Conservation (phyloP, 2,113 vertebrate genomes). For the Prolemur simus region DNA sequence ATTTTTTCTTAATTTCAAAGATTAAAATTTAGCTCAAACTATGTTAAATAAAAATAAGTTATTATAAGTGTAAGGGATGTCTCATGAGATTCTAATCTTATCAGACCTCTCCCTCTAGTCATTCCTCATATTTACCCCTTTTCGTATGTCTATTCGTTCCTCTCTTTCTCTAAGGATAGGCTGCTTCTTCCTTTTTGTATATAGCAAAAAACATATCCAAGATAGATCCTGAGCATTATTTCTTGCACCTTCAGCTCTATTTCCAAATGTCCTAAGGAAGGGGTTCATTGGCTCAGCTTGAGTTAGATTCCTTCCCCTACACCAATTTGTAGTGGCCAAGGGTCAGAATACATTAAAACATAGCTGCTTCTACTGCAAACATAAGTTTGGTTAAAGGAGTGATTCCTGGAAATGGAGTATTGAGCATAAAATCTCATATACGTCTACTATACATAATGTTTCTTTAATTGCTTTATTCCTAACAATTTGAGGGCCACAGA, state of each 20-base stretch:
- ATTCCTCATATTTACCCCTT: neutral
- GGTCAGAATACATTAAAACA: neutral
- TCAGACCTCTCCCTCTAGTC: neutral
- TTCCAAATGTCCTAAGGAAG: neutral
- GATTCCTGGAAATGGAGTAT: neutral
- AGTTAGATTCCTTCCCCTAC: neutral
- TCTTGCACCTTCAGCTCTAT: neutral
- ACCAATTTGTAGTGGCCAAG: neutral
- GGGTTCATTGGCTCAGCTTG: neutral
- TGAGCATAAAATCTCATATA: neutral
- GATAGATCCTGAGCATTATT: neutral
- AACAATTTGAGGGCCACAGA: neutral
- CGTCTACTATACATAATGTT: neutral
- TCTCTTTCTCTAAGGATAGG: neutral
- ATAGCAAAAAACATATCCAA: neutral
- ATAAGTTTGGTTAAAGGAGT: neutral
- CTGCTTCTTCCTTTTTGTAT: neutral
- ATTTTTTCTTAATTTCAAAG: neutral
- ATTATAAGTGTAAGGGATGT: neutral
- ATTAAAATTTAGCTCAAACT: neutral
- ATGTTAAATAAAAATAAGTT: neutral
- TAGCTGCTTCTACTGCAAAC: neutral
- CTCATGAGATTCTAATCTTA: neutral
- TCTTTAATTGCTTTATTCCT: constrained; percentile 1
- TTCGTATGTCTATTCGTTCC: neutral